Conservation (phyloP, 2,797 vertebrate species). For the Anguilla anguilla region DNA sequence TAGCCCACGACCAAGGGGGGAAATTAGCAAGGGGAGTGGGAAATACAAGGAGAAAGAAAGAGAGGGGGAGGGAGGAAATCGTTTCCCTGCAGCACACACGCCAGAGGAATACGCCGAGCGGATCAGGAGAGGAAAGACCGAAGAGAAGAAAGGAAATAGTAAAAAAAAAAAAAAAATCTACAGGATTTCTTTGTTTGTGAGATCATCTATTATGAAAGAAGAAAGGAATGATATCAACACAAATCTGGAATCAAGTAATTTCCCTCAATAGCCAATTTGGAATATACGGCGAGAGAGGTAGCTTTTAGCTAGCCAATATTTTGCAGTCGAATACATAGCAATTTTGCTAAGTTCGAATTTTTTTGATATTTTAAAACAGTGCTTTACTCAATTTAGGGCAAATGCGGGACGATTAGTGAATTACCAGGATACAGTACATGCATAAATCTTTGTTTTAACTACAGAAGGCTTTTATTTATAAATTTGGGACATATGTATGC, state of each 20-base stretch:
- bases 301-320: slow-evolving; percentile 34
- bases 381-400: slow-evolving; percentile 29
- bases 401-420: slow-evolving; percentile 26
- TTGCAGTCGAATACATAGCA: slow-evolving; percentile 31
- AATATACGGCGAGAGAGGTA: slow-evolving; percentile 24
- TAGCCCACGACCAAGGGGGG: not conserved
- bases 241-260: slow-evolving; percentile 36
- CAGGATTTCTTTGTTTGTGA: slow-evolving; percentile 55
- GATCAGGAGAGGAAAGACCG: slow-evolving; percentile 31
- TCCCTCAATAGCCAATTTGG: slow-evolving; percentile 43
- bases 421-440: slow-evolving; percentile 48
- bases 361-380: slow-evolving; percentile 28
- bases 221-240: slow-evolving; percentile 59
- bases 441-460: slow-evolving; percentile 10
- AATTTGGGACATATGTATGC: slow-evolving; percentile 39
- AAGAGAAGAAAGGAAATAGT: slow-evolving; percentile 19
- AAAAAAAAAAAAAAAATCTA: slow-evolving; percentile 44
- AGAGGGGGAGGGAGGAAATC: slow-evolving; percentile 23
- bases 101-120: slow-evolving; percentile 30
- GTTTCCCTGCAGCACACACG: slow-evolving; percentile 22
- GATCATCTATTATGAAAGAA: slow-evolving; percentile 55
- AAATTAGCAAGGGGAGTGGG: slow-evolving; percentile 24
- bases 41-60: slow-evolving; percentile 20
- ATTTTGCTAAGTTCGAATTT: slow-evolving; percentile 39
- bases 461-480: slow-evolving; percentile 56